Evolutionary conservation across 2,113 vertebrate genomes (phyloP), one percentile per base, ranked within the genome.

Genomic region (Camelus bactrianus): DNA sequence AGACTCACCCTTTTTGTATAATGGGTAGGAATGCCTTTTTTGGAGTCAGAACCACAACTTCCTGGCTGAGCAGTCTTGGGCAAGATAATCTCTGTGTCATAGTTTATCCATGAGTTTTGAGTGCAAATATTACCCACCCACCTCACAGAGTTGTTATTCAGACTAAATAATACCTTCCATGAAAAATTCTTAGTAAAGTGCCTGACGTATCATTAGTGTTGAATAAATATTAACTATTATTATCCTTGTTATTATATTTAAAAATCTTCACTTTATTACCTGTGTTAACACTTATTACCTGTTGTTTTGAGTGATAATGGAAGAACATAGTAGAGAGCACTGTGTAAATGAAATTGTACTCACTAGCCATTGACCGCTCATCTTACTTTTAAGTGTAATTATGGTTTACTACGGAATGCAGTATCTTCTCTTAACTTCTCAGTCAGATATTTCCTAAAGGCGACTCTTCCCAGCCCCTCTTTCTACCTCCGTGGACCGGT

Each of bases 371-470:
- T 50, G n/a, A 19, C n/a, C 30, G 80, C 38, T 92, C n/a, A 30
- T 93, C 38, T 92, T 52, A 72, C 30, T 42, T 72, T 75, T 24
- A 89, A 42, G 46, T 64, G 11, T 24, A 32, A 46, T 83, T 79
- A 35, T 79, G 46, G 35, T 50, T 91, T 87, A 56, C 60, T 75
- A 17, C 17, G 38, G 50, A 32, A 26, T 69, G 8, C 1, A 26
- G 8, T 76, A 56, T 70, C 80, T 82, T 60, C 80, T 89, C 32
- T 93, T 86, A 12, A n/a, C n/a, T 77, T 86, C 92, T 52, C 28
- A 48, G 24, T 52, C 35, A 70, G 76, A 3, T 60, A 35, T 15
- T 58, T 76, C 35, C 72, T 56, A 32, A n/a, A 11, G 50, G 42
- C n/a, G 24, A 54, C 42, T 62, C 3, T 60, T 73, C 35, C 32